Evolutionary conservation across 23 tunicate genomes (phyloP).

Genomic region (Styela plicata): DNA sequence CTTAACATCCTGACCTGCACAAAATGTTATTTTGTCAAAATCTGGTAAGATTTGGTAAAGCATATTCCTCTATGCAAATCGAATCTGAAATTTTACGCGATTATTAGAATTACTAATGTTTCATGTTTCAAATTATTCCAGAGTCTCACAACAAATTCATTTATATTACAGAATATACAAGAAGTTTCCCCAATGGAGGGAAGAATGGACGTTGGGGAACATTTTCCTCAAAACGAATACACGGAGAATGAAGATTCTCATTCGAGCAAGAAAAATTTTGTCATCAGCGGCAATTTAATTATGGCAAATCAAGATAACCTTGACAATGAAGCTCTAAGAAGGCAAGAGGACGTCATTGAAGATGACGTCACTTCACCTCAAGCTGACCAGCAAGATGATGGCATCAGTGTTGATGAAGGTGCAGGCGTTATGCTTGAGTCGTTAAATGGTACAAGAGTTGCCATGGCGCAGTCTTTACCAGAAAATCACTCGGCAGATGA

Average conservation of each 20-base stretch:
- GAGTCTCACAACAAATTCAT: no score
- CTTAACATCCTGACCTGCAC: no score
- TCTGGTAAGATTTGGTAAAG: no score
- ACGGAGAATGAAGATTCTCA: background rate
- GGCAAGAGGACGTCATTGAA: background rate
- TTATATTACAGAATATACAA: no score
- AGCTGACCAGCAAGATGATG: background rate
- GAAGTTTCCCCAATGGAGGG: background rate
- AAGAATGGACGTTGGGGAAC: background rate
- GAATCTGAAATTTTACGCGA: no score
- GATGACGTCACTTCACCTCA: background rate
- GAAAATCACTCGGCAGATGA: background rate
- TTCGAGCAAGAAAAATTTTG: background rate
- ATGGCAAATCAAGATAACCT: conserved; percentile 5
- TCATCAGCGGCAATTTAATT: conserved; percentile 19
- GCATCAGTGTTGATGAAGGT: background rate
- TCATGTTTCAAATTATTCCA: no score
- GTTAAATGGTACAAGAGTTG: background rate
- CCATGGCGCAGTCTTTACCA: background rate
- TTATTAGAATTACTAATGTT: no score
- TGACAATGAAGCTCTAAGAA: background rate
- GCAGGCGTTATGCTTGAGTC: conserved; percentile 15
- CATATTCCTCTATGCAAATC: no score
- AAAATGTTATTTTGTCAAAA: no score
- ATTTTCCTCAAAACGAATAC: background rate